Base-by-base conservation (phyloP, 2,113 vertebrate genomes). In the Microcebus jonahi region DNA sequence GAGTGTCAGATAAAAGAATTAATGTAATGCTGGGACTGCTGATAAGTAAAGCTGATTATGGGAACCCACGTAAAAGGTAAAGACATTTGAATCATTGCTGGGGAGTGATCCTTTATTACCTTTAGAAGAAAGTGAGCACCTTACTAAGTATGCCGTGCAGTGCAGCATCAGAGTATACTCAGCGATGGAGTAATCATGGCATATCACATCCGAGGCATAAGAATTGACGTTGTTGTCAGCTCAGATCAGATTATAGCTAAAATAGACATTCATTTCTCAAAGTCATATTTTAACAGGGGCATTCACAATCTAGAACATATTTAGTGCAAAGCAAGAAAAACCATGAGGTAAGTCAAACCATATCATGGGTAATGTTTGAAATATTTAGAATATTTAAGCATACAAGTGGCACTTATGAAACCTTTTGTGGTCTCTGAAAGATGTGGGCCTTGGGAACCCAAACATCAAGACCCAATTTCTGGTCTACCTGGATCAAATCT, bases 331-430 rank as follows among this genome's bases (percentile, higher is more conserved):
- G n/a, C 25, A 79, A 75, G 21, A 9, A 59, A 75, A 65, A 88
- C n/a, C n/a, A 6, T 11, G 23, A 82, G n/a, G 4, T 63, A 25
- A 39, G 39, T 53, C 68, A 73, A 68, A 68, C 3, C 48, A 10
- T 55, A 39, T 50, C 50, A 21, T 6, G 5, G 23, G 23, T 29
- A 86, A 94, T 59, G n/a, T 17, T 29, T 57, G 67, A 86, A 83
- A 42, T 55, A 80, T 13, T 50, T 68, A 88, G 68, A 71, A 70
- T 75, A 85, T 76, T 97, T 91, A 85, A 87, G n/a, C 90, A 85
- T 57, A 14, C 7, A 48, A 21, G 6, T 39, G 20, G 23, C 29
- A 81, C 18, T 55, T 48, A 8, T 3, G 13, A 70, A 63, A 85
- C 8, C 18, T 55, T 86, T 84, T 55, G 5, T 36, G n/a, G 2